Conservation (phyloP, 1,140 invertebrate genomes). For the Phortica variegata region DNA sequence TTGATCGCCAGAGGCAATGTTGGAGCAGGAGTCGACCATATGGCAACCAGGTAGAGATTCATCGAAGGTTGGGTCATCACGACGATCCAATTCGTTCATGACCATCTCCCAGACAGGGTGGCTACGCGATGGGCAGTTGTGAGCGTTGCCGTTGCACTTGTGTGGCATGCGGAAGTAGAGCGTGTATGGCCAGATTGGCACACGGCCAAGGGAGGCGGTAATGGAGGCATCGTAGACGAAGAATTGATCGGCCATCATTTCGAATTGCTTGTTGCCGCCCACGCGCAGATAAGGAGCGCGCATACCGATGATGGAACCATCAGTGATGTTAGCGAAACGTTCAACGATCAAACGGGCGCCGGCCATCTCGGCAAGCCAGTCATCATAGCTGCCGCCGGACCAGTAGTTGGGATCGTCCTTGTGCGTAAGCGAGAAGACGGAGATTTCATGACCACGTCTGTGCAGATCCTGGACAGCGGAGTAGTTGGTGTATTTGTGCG, state of each 20-base stretch:
- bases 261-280: conserved; percentile 92
- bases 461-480: conserved; percentile 91
- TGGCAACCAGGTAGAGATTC: conserved; percentile 89
- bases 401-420: conserved; percentile 89
- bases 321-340: conserved; percentile 87
- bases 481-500: conserved; percentile 95
- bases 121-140: conserved; percentile 86
- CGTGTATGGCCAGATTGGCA: conserved; percentile 94
- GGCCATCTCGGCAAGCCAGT: conserved; percentile 94
- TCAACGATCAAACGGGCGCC: conserved; percentile 86
- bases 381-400: conserved; percentile 83
- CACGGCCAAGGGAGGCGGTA: conserved; percentile 82
- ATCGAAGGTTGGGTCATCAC: conserved; percentile 88
- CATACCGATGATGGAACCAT: conserved; percentile 84
- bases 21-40: conserved; percentile 91
- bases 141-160: conserved; percentile 89
- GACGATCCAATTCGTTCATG: conserved; percentile 90
- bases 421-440: conserved; percentile 90
- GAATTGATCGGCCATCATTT: conserved; percentile 94
- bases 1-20: conserved; percentile 85
- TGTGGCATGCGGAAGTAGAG: conserved; percentile 94
- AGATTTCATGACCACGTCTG: conserved; percentile 89
- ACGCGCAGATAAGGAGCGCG: conserved; percentile 87
- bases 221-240: conserved; percentile 94
- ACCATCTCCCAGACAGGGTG: conserved; percentile 96